Percentiles rank a stretch among this genome's conserved stretches.
Evolutionary conservation across 2,113 vertebrate species (phyloP).

Genomic region (Anhinga rufa): DNA sequence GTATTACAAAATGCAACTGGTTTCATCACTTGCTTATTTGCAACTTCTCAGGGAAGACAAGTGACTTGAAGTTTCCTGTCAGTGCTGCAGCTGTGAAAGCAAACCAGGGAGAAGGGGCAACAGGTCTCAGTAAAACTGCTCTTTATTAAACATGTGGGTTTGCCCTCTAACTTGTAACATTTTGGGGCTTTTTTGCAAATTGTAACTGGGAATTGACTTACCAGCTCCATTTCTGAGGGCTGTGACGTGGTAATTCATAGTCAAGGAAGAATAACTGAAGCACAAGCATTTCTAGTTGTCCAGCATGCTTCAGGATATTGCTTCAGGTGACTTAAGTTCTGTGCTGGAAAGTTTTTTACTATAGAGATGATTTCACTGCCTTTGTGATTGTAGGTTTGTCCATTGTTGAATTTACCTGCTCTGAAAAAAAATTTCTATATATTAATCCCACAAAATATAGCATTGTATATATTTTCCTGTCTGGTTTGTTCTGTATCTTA

Average conservation of each 20-base stretch:
- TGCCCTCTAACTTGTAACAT: not conserved
- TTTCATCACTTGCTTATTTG: constrained; percentile 16
- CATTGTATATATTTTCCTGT: not conserved
- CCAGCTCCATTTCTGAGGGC: not conserved
- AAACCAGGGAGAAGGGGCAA: not conserved
- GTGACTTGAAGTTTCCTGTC: constrained; percentile 1
- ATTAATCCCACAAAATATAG: not conserved
- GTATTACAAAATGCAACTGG: not conserved
- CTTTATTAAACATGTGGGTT: not conserved
- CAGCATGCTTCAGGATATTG: not conserved
- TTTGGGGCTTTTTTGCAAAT: not conserved
- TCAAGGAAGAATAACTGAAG: not conserved
- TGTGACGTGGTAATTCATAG: not conserved
- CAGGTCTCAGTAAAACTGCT: not conserved
- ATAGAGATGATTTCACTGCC: not conserved
- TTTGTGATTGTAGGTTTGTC: not conserved
- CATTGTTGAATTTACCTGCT: not conserved
- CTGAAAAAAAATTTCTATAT: not conserved
- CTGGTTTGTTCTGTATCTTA: not conserved
- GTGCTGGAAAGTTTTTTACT: not conserved
- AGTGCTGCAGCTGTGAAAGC: not conserved
- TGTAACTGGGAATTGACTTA: not conserved
- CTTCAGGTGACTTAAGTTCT: not conserved
- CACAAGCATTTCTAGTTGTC: not conserved
- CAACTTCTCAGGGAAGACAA: not conserved